These are phyloP conservation scores for Tyria jacobaeae DNA, from an alignment of 2,888 invertebrate species.

Conservation along the genomic window DNA sequence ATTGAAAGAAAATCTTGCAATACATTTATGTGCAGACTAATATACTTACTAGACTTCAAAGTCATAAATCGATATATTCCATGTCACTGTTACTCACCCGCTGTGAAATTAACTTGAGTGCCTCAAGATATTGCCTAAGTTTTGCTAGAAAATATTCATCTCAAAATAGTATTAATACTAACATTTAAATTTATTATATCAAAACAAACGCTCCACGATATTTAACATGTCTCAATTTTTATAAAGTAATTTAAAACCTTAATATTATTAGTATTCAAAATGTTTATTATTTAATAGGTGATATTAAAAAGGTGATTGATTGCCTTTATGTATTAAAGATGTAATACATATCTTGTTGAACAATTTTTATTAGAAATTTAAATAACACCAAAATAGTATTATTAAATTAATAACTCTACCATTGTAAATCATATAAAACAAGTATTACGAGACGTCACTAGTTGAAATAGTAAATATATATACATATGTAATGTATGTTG, in stretches of 20 bases:
- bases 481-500: no score
- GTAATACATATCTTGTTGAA: neutral
- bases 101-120: neutral
- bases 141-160: neutral
- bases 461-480: neutral
- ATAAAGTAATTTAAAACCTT: neutral
- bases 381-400: neutral
- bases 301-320: no score
- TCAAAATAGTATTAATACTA: neutral
- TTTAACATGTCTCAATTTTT: neutral
- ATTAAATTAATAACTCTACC: neutral
- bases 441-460: neutral
- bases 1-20: neutral
- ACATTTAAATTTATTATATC: neutral
- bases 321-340: no score
- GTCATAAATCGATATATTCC: slow-evolving; percentile 4
- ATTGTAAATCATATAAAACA: neutral
- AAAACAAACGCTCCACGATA: neutral
- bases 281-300: neutral
- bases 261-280: neutral
- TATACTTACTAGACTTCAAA: neutral
- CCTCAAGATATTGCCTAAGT: neutral
- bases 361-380: no score
- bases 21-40: neutral
- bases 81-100: neutral